Conservation (phyloP, 2,113 vertebrate genomes). For the Brevimyrus niger region DNA sequence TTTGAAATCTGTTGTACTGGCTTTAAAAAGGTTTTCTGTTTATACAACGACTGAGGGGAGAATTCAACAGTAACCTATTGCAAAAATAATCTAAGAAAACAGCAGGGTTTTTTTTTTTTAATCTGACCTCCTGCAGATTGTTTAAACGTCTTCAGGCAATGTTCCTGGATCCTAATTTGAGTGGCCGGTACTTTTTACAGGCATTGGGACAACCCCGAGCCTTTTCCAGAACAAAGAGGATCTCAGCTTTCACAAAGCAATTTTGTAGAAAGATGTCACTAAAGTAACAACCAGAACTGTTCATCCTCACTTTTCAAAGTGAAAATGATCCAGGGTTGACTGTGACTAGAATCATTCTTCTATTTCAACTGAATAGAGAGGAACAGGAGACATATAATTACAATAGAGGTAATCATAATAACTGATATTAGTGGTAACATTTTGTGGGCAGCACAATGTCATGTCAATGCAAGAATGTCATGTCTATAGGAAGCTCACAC, state of each 20-base stretch:
- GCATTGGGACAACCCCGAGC: background rate
- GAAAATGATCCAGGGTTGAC: background rate
- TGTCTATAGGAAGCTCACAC: background rate
- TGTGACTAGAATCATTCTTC: background rate
- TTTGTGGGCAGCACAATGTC: background rate
- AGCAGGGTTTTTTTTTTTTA: background rate
- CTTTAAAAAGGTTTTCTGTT: background rate
- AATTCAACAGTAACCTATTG: background rate
- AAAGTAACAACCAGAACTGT: background rate
- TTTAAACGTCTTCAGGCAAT: background rate
- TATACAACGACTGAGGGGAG: background rate
- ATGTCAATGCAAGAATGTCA: background rate
- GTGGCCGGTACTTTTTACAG: background rate
- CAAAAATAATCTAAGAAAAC: background rate
- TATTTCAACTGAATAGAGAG: background rate
- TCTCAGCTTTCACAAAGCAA: background rate
- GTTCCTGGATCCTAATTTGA: background rate
- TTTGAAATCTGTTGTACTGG: background rate
- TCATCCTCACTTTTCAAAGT: background rate
- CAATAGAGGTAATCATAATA: background rate
- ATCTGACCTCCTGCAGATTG: background rate
- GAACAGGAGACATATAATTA: background rate
- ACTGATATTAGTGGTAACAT: background rate
- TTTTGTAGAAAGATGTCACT: background rate
- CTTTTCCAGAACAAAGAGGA: background rate